These are phyloP conservation scores for Philereme transversata DNA, from an alignment of 2,888 invertebrate species.

Conservation along the genomic window DNA sequence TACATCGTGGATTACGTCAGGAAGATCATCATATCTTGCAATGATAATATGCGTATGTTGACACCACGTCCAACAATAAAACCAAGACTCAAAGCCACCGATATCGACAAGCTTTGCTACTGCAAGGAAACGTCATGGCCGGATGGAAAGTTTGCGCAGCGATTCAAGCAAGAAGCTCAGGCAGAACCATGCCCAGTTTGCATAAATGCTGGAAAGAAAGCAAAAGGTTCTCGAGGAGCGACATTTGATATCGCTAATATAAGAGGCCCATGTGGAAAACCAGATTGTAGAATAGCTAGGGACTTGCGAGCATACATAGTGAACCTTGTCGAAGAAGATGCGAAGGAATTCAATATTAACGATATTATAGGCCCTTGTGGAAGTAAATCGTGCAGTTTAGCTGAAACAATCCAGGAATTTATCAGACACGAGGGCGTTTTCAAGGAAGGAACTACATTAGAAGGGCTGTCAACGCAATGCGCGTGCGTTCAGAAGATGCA, in stretches of 20 bases:
- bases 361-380: slow-evolving; percentile 75
- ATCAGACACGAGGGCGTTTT: slow-evolving; percentile 69
- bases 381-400: slow-evolving; percentile 68
- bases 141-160: slow-evolving; percentile 60
- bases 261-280: slow-evolving; percentile 73
- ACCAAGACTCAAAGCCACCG: slow-evolving; percentile 73
- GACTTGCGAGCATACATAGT: slow-evolving; percentile 71
- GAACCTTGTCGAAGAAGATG: slow-evolving; percentile 70
- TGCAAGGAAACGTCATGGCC: slow-evolving; percentile 74
- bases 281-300: slow-evolving; percentile 75
- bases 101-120: slow-evolving; percentile 72
- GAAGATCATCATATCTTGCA: slow-evolving; percentile 73
- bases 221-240: slow-evolving; percentile 40
- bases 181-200: slow-evolving; percentile 68
- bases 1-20: slow-evolving; percentile 72
- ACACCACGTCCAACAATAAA: slow-evolving; percentile 69
- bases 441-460: slow-evolving; percentile 46
- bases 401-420: slow-evolving; percentile 68
- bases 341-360: slow-evolving; percentile 60
- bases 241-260: slow-evolving; percentile 72
- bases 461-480: slow-evolving; percentile 74
- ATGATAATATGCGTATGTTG: slow-evolving; percentile 78
- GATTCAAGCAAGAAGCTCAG: slow-evolving; percentile 64
- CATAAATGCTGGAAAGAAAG: slow-evolving; percentile 53
- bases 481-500: slow-evolving; percentile 70